These are phyloP conservation scores for Leuciscus idus DNA, from an alignment of 2,113 vertebrate genomes.

Conservation along the genomic window DNA sequence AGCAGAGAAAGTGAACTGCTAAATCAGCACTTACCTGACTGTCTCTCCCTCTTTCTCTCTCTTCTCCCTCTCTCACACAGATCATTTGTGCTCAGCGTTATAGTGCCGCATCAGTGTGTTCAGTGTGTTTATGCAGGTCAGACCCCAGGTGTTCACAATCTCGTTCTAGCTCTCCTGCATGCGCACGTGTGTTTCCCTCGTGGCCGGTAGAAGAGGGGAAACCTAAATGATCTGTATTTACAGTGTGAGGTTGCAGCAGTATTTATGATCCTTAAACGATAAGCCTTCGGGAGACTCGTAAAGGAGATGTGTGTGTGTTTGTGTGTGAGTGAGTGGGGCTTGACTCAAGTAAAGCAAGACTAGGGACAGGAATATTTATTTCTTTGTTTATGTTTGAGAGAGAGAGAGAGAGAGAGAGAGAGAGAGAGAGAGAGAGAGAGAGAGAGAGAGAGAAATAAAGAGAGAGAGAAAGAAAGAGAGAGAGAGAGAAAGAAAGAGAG, in stretches of 20 bases:
- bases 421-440: neutral
- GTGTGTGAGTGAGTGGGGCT: conserved; percentile 12
- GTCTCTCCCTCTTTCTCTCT: neutral
- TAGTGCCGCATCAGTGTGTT: neutral
- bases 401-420: neutral
- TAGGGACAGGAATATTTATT: conserved; percentile 31
- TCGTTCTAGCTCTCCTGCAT: neutral
- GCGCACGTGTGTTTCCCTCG: neutral
- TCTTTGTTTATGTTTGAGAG: conserved; percentile 42
- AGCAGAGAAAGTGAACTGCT: neutral
- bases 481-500: neutral
- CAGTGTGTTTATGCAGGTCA: conserved; percentile 29
- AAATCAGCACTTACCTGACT: conserved; percentile 26
- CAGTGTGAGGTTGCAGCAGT: neutral
- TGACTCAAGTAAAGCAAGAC: neutral
- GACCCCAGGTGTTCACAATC: conserved; percentile 21
- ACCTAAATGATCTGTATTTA: conserved; percentile 23
- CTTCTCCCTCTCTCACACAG: neutral
- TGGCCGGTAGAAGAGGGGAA: conserved; percentile 8
- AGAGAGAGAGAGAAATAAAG: neutral
- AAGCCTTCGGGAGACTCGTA: conserved; percentile 18
- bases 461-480: neutral
- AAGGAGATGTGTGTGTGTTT: conserved; percentile 21
- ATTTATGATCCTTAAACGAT: conserved; percentile 34
- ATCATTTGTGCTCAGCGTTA: neutral